Evolutionary conservation across 2,888 invertebrate species (phyloP).

Genomic region (Cephus sareptanus): DNA sequence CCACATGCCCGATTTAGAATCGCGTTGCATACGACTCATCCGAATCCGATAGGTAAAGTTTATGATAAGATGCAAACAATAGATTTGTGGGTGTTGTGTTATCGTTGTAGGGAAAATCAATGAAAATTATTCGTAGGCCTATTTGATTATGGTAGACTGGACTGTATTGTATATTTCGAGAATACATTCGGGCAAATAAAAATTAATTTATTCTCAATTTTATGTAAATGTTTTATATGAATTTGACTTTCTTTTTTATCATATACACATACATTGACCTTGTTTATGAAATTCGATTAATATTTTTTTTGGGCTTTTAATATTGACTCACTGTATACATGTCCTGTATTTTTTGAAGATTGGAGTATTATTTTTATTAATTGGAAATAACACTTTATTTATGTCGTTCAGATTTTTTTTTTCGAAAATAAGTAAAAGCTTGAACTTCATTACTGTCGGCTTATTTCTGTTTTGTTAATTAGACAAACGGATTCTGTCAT

Average conservation of each 20-base stretch:
- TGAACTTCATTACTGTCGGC: background rate
- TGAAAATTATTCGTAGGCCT: no score
- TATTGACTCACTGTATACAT: no score
- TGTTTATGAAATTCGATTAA: no score
- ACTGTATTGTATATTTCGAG: background rate
- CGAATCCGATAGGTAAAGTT: background rate
- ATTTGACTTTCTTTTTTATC: no score
- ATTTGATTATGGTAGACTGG: background rate
- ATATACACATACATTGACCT: no score
- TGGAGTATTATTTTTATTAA: no score
- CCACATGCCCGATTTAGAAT: conserved; percentile 30
- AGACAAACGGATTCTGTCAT: background rate
- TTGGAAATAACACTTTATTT: background rate
- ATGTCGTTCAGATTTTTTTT: background rate
- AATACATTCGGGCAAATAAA: background rate
- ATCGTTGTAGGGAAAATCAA: background rate
- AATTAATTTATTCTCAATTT: no score
- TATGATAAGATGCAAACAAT: background rate
- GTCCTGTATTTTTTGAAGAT: no score
- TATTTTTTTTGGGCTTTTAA: no score
- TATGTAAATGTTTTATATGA: conserved; percentile 25
- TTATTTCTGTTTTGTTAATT: background rate
- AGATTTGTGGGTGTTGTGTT: background rate
- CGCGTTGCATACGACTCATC: conserved; percentile 20
- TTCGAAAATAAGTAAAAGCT: background rate